A percentile compares a stretch with the other conserved stretches of the same genome.
Conservation (phyloP, 2,113 vertebrate species). For the Nannobrachium achirus region DNA sequence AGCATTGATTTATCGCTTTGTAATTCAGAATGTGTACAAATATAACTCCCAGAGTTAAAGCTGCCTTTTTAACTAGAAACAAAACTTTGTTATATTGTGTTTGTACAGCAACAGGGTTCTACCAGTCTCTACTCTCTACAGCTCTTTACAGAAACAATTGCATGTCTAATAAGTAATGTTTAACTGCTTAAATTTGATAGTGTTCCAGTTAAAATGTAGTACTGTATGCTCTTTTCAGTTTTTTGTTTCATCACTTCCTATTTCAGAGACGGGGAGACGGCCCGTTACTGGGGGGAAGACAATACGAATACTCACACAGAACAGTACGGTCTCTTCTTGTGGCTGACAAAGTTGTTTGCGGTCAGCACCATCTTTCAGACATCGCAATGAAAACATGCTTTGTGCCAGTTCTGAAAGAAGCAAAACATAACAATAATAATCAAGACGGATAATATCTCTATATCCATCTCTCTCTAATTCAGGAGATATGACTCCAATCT, state of each 20-base stretch:
- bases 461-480: constrained; percentile 19
- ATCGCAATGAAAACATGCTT: constrained; percentile 98
- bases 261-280: too few relatives aligned
- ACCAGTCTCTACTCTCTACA: neutral
- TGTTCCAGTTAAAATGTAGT: too few relatives aligned
- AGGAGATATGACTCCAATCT: constrained; percentile 11
- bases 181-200: too few relatives aligned
- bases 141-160: neutral
- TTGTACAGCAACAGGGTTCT: neutral
- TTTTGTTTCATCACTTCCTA: too few relatives aligned
- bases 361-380: constrained; percentile 96
- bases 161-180: too few relatives aligned
- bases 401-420: constrained; percentile 92
- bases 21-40: too few relatives aligned
- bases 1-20: too few relatives aligned
- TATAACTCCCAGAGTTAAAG: too few relatives aligned
- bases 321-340: constrained; percentile 95
- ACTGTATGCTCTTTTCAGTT: too few relatives aligned
- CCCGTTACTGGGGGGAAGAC: neutral
- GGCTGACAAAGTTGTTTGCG: constrained; percentile 95
- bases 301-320: constrained; percentile 93
- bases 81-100: too few relatives aligned
- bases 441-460: neutral
- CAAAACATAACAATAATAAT: constrained; percentile 9
- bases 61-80: too few relatives aligned